These are phyloP conservation scores for Semotilus atromaculatus DNA, from an alignment of 2,797 vertebrate genomes.

Conservation along the genomic window DNA sequence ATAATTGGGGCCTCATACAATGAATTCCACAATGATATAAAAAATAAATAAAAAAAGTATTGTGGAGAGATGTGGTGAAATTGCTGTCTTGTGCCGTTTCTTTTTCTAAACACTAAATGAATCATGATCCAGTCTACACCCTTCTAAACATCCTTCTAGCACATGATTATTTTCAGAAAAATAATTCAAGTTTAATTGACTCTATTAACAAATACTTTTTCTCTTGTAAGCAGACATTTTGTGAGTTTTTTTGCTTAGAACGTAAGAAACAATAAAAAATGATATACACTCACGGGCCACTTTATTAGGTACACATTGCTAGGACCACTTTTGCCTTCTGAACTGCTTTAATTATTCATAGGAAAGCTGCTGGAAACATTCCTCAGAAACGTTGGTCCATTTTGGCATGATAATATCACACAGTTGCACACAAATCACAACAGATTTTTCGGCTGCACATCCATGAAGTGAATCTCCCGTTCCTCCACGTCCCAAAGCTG, in stretches of 20 bases:
- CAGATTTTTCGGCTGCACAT: no score
- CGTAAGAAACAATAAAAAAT: neutral
- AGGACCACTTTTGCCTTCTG: no score
- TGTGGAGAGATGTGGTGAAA: neutral
- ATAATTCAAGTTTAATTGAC: neutral
- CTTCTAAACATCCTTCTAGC: neutral
- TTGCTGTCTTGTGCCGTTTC: neutral
- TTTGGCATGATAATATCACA: no score
- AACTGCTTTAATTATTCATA: no score
- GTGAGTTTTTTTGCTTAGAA: neutral
- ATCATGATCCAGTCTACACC: neutral
- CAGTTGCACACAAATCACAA: no score
- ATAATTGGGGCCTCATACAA: slow-evolving; percentile 7
- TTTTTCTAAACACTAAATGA: neutral
- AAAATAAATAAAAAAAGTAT: neutral
- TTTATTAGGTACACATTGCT: no score
- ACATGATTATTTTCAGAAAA: neutral
- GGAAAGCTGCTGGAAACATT: no score
- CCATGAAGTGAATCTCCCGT: no score
- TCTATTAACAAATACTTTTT: no score
- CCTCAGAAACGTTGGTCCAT: no score
- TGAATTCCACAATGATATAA: slow-evolving; percentile 69
- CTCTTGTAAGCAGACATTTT: no score
- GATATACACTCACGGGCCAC: neutral
- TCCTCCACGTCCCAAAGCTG: no score